Evolutionary conservation across 2,888 invertebrate genomes (phyloP).

Genomic region (Drosophila subsilvestris): DNA sequence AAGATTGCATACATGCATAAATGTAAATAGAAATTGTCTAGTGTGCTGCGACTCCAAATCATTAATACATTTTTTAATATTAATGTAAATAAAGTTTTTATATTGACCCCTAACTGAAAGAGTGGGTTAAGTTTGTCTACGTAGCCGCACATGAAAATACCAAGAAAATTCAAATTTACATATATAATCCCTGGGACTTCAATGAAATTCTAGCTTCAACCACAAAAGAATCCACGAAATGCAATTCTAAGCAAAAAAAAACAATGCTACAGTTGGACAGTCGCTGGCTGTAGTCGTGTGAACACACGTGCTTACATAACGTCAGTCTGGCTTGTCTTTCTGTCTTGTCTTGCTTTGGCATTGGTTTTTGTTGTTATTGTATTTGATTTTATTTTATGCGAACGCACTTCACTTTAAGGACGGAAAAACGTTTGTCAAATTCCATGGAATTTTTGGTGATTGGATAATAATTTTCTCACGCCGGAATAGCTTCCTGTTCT

Average conservation of each 20-base stretch:
- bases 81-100: too few species aligned
- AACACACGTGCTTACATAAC: constrained; percentile 15
- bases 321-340: background rate
- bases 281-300: constrained; percentile 23
- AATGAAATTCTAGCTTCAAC: constrained; percentile 28
- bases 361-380: too few species aligned
- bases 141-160: constrained; percentile 7
- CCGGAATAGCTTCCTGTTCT: constrained; percentile 37
- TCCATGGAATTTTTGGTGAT: constrained; percentile 17
- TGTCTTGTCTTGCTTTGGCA: background rate
- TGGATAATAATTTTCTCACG: constrained; percentile 34
- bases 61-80: background rate
- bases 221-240: constrained; percentile 2
- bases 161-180: constrained; percentile 8
- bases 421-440: constrained; percentile 3
- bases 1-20: too few species aligned
- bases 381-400: background rate
- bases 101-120: background rate
- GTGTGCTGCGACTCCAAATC: too few species aligned
- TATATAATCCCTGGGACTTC: constrained; percentile 6
- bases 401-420: constrained; percentile 1
- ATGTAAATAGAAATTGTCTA: too few species aligned
- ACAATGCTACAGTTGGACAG: constrained; percentile 11
- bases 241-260: constrained; percentile 43
- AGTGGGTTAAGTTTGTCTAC: constrained; percentile 13